These are phyloP conservation scores for Sphaerophoria taeniata DNA, from an alignment of 2,888 invertebrate species.

Conservation along the genomic window DNA sequence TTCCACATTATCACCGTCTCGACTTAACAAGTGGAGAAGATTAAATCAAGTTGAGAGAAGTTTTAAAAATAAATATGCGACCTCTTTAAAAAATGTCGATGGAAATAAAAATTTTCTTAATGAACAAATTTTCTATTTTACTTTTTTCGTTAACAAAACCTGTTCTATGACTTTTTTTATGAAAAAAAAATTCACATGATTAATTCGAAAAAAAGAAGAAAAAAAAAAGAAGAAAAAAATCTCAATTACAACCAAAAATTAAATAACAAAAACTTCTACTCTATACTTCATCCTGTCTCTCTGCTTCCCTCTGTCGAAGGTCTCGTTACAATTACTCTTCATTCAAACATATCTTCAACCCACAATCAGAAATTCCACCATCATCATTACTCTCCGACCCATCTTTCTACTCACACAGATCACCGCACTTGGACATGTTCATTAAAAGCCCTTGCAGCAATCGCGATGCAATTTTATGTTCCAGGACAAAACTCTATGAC, in stretches of 20 bases:
- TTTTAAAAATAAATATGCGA: too few relatives aligned
- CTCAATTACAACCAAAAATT: too few relatives aligned
- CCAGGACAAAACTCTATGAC: neutral
- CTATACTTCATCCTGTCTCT: neutral
- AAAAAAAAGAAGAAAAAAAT: too few relatives aligned
- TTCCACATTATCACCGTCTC: too few relatives aligned
- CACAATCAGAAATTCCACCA: neutral
- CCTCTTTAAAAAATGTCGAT: too few relatives aligned
- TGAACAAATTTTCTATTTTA: too few relatives aligned
- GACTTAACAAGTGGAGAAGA: too few relatives aligned
- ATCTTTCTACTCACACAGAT: neutral
- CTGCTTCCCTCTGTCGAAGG: neutral
- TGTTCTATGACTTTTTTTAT: too few relatives aligned
- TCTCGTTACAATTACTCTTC: constrained; percentile 6
- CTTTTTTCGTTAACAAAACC: too few relatives aligned
- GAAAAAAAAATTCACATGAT: too few relatives aligned
- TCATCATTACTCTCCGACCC: constrained; percentile 16
- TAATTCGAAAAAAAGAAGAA: neutral
- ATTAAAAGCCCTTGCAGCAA: constrained; percentile 29
- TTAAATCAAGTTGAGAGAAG: too few relatives aligned
- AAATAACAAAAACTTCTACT: neutral
- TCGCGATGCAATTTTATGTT: constrained; percentile 23
- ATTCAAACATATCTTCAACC: neutral
- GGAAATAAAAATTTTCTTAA: too few relatives aligned
- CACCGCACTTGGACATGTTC: constrained; percentile 11